phyloP scores from a whole-genome alignment of 1,140 invertebrate species.

The Procambarus virginalis region DNA sequence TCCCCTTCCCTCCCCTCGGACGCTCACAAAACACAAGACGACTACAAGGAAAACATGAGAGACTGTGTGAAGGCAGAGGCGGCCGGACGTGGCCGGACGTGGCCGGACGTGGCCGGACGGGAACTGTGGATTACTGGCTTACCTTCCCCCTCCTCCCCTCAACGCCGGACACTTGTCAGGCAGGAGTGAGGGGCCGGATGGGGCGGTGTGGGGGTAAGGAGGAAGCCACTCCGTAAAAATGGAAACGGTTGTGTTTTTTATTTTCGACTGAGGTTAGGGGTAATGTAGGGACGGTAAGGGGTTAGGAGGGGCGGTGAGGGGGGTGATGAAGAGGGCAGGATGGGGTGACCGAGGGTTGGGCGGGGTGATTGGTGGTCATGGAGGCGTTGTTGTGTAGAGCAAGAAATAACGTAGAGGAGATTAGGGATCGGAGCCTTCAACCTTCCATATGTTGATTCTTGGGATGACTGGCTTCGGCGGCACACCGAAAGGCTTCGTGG shows the following conservation, averaged over 20 bases:
- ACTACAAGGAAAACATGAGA: neutral
- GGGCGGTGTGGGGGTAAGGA: neutral
- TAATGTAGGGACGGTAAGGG: neutral
- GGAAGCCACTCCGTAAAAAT: no score
- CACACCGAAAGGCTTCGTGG: no score
- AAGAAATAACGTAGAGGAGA: no score
- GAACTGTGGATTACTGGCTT: slow-evolving; percentile 11
- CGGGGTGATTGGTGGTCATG: no score
- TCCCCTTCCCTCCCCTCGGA: neutral
- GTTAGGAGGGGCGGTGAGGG: neutral
- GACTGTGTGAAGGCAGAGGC: neutral
- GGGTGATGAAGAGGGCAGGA: no score
- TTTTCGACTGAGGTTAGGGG: neutral
- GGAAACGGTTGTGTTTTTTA: no score
- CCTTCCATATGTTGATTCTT: no score
- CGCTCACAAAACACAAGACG: neutral
- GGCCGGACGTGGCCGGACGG: neutral
- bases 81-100: no score
- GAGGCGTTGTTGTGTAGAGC: no score
- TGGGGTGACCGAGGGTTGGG: no score
- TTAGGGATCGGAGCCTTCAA: no score
- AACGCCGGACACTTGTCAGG: neutral
- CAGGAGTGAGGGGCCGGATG: neutral
- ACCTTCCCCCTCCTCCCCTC: neutral
- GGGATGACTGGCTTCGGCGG: no score